phyloP scores from a whole-genome alignment of 2,888 invertebrate genomes.

The Dendrolimus houi region DNA sequence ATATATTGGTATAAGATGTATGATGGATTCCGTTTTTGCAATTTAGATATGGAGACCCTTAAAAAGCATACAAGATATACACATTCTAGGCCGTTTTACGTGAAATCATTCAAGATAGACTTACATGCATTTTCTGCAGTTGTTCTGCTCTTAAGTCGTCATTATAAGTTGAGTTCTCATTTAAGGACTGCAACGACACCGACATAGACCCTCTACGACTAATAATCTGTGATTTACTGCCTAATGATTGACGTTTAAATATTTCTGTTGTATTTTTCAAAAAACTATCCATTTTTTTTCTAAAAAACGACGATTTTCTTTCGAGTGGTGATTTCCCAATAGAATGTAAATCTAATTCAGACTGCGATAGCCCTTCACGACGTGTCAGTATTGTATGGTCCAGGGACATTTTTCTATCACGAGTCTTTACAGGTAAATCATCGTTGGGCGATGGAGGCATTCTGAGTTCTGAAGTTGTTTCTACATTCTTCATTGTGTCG shows the following conservation, averaged over 20 bases:
- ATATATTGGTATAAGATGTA: too few relatives aligned
- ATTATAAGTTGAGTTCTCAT: conserved; percentile 27
- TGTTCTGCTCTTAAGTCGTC: conserved; percentile 17
- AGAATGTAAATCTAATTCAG: conserved; percentile 57
- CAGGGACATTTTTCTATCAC: conserved; percentile 56
- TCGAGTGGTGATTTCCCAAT: conserved; percentile 61
- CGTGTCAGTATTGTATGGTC: conserved; percentile 53
- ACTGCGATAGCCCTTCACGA: conserved; percentile 52
- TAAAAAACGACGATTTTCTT: conserved; percentile 64
- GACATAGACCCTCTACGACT: conserved; percentile 43
- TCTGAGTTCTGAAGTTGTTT: conserved; percentile 8
- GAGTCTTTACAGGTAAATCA: conserved; percentile 14
- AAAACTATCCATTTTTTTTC: conserved; percentile 65
- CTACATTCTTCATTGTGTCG: conserved; percentile 8
- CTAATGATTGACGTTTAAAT: conserved; percentile 47
- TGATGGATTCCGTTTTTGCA: too few relatives aligned
- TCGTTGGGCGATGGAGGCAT: conserved; percentile 15
- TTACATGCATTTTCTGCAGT: conserved; percentile 22
- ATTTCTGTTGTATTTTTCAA: conserved; percentile 62
- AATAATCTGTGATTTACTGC: conserved; percentile 3
- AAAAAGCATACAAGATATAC: too few relatives aligned
- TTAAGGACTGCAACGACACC: conserved; percentile 53
- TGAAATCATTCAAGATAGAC: conserved; percentile 6
- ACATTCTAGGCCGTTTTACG: too few relatives aligned
- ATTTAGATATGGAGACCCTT: too few relatives aligned